A percentile compares a stretch with the other conserved stretches of the same genome.
These are phyloP conservation scores for Dendropsophus ebraccatus DNA, from an alignment of 2,113 vertebrate genomes.

Conservation along the genomic window DNA sequence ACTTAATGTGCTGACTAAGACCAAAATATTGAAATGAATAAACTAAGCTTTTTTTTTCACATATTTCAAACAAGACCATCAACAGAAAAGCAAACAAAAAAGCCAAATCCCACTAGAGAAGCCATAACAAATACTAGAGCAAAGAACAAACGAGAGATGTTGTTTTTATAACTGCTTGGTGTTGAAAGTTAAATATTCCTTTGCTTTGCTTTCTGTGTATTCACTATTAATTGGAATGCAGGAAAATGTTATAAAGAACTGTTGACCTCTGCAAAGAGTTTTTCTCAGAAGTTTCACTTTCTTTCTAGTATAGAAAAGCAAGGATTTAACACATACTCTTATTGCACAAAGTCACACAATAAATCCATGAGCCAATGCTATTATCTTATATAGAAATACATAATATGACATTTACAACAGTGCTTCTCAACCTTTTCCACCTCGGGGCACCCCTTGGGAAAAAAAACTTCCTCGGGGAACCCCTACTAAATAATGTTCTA, in stretches of 20 bases:
- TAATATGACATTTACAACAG: not conserved
- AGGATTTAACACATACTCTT: not conserved
- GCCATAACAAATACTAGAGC: constrained; percentile 3
- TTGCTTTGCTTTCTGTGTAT: constrained; percentile 59
- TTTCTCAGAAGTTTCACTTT: constrained; percentile 40
- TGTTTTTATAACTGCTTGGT: constrained; percentile 57
- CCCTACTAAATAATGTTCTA: too few relatives aligned
- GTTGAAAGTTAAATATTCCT: constrained; percentile 55
- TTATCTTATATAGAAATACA: not conserved
- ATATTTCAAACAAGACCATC: constrained; percentile 54
- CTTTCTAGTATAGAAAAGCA: not conserved
- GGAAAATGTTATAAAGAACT: constrained; percentile 59
- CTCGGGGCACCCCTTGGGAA: too few relatives aligned
- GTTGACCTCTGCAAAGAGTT: constrained; percentile 59
- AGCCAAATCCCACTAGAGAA: constrained; percentile 53
- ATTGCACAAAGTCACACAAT: not conserved
- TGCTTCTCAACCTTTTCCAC: too few relatives aligned
- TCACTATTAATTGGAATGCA: constrained; percentile 59
- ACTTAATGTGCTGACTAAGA: constrained; percentile 46
- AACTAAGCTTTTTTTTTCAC: constrained; percentile 58
- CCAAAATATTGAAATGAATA: constrained; percentile 51
- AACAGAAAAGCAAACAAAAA: constrained; percentile 64
- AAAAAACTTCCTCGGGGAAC: too few relatives aligned
- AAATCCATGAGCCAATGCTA: not conserved
- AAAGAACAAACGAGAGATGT: not conserved